Evolutionary conservation across 2,888 invertebrate genomes (phyloP).

Genomic region (Willowsia nigromaculata): DNA sequence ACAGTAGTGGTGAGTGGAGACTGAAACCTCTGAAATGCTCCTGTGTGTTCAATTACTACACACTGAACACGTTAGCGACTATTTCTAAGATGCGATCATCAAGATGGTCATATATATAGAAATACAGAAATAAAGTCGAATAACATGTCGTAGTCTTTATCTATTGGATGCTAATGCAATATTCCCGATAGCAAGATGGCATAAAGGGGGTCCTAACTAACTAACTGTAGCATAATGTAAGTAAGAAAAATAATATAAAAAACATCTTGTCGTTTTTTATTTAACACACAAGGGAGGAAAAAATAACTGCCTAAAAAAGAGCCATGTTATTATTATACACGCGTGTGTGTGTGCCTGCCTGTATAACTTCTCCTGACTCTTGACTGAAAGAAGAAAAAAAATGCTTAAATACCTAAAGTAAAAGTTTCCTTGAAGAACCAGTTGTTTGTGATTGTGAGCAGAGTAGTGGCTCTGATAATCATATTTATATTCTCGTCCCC

Average conservation of each 20-base stretch:
- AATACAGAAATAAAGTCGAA: background rate
- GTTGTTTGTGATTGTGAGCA: slow-evolving; percentile 19
- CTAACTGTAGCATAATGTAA: background rate
- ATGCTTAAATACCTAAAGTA: slow-evolving; percentile 55
- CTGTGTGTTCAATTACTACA: background rate
- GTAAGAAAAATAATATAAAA: background rate
- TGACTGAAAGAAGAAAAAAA: background rate
- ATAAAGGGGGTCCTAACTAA: background rate
- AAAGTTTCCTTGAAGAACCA: slow-evolving; percentile 65
- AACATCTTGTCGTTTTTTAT: slow-evolving; percentile 3
- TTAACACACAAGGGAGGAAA: background rate
- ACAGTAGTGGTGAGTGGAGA: background rate
- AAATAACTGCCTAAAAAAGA: background rate
- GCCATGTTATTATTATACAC: slow-evolving; percentile 31
- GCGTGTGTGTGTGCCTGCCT: background rate
- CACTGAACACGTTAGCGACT: background rate
- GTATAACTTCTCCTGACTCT: background rate
- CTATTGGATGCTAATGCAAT: background rate
- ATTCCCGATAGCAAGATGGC: background rate
- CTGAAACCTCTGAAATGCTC: background rate
- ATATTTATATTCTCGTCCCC: slow-evolving; percentile 2
- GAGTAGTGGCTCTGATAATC: background rate
- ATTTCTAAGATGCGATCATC: background rate
- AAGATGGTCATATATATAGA: background rate
- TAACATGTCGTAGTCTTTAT: slow-evolving; percentile 1